Evolutionary conservation across 2,113 vertebrate species (phyloP), one percentile per base, ranked within the genome.

Genomic region (Mystacornis crossleyi): DNA sequence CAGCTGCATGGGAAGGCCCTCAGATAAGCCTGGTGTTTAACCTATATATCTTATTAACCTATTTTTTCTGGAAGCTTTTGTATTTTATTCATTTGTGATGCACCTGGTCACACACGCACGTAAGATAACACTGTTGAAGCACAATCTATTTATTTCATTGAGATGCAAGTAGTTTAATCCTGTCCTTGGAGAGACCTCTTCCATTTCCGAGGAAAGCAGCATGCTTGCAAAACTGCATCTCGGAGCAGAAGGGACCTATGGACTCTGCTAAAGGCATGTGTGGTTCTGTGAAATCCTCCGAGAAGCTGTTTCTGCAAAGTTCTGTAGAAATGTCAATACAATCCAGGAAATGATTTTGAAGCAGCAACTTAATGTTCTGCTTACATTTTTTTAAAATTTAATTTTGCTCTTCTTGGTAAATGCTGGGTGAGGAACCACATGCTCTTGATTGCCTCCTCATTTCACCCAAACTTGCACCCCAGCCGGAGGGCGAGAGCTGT

Each of bases 401-500:
- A 62, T 58, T 86, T 80, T 80, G 43, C 36, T 16, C 7, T 62
- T 67, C 47, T 85, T 80, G 57, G 47, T 77, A 93, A 87, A 80
- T n/a, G 26, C 51, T 36, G 43, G n/a, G 29, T 90, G 70, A 94
- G 42, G 54, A 95, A 71, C 66, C 50, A 40, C 65, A 25, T 33
- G 47, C 74, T 71, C 45, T 57, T 80, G 82, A 81, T 48, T n/a
- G 50, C 80, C 18, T 90, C 38, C 36, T 93, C 50, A 47, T 50
- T 82, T 88, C 81, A 78, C 58, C 71, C 86, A 65, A 89, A 47
- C 24, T 53, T 85, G 83, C 36, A 82, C 28, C 82, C 31, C 25
- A 66, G 61, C 20, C 0, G 0, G 38, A 65, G 34, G n/a, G 47
- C 0, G 1, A 47, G 29, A 21, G 29, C 14, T 8, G 19, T 43